Evolutionary conservation across 2,888 invertebrate species (phyloP).

Genomic region (Vandiemenella viatica): DNA sequence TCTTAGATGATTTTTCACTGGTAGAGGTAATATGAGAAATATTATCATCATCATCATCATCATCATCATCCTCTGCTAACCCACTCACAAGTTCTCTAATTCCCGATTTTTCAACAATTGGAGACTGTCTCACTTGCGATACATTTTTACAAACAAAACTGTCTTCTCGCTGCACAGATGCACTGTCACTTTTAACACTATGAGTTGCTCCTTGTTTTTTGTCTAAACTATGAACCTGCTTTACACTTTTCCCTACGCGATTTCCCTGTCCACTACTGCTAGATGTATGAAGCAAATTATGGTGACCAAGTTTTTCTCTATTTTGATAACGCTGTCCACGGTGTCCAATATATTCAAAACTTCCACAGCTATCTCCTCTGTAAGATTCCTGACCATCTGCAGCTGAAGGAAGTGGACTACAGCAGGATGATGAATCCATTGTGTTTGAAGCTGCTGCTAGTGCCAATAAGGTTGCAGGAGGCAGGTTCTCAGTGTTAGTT

Average conservation of each 20-base stretch:
- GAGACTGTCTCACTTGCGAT: neutral
- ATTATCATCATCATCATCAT: slow-evolving; percentile 4
- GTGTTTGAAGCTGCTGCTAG: slow-evolving; percentile 32
- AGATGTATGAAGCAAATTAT: neutral
- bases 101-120: neutral
- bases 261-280: neutral
- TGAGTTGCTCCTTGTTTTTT: slow-evolving; percentile 3
- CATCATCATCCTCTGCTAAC: slow-evolving; percentile 3
- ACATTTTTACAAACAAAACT: slow-evolving; percentile 2
- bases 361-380: slow-evolving; percentile 45
- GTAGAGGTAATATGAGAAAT: slow-evolving; percentile 30
- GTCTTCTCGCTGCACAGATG: slow-evolving; percentile 5
- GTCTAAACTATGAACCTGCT: slow-evolving; percentile 3
- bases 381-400: slow-evolving; percentile 45
- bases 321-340: slow-evolving; percentile 4
- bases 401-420: slow-evolving; percentile 38
- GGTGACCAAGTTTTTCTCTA: slow-evolving; percentile 8
- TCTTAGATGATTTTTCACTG: slow-evolving; percentile 40
- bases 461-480: slow-evolving; percentile 41
- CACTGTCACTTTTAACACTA: neutral
- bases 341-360: slow-evolving; percentile 42
- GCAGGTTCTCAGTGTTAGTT: slow-evolving; percentile 22
- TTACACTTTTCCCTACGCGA: neutral
- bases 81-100: neutral
- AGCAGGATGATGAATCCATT: slow-evolving; percentile 29